These are phyloP conservation scores for Phoenoteleia sp. DNA, from an alignment of 2,888 invertebrate species.

Conservation along the genomic window DNA sequence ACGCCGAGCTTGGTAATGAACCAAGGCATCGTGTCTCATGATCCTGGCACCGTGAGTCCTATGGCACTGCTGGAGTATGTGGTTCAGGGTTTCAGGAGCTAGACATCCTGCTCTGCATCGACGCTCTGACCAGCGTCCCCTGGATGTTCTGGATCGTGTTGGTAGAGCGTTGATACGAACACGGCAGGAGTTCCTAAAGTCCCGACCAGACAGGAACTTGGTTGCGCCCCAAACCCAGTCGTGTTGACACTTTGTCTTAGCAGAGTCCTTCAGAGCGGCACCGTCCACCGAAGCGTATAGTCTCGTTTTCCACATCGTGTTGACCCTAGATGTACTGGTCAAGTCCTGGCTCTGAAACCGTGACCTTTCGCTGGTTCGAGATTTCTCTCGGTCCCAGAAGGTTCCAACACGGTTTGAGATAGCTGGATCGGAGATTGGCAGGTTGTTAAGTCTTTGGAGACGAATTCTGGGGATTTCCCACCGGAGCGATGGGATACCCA, in stretches of 20 bases:
- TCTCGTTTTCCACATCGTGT: neutral
- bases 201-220: constrained; percentile 77
- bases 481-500: constrained; percentile 72
- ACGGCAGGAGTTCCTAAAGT: constrained; percentile 79
- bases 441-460: constrained; percentile 13
- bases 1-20: neutral
- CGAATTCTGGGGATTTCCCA: constrained; percentile 43
- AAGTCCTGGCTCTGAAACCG: no score
- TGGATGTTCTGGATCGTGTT: constrained; percentile 74
- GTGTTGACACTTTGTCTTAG: constrained; percentile 20
- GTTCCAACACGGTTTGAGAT: no score
- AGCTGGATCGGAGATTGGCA: neutral
- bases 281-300: constrained; percentile 41
- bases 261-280: neutral
- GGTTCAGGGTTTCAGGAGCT: constrained; percentile 38
- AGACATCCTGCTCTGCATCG: constrained; percentile 40
- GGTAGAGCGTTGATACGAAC: constrained; percentile 81
- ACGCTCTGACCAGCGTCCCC: constrained; percentile 68
- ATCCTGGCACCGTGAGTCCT: constrained; percentile 43
- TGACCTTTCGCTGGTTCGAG: no score
- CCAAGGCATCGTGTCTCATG: constrained; percentile 68
- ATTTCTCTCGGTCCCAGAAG: no score
- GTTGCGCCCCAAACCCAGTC: constrained; percentile 71
- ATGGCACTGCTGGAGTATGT: constrained; percentile 50
- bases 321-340: no score